These are phyloP conservation scores for Ariolimax columbianus DNA, from an alignment of 2,888 invertebrate genomes.

Conservation along the genomic window DNA sequence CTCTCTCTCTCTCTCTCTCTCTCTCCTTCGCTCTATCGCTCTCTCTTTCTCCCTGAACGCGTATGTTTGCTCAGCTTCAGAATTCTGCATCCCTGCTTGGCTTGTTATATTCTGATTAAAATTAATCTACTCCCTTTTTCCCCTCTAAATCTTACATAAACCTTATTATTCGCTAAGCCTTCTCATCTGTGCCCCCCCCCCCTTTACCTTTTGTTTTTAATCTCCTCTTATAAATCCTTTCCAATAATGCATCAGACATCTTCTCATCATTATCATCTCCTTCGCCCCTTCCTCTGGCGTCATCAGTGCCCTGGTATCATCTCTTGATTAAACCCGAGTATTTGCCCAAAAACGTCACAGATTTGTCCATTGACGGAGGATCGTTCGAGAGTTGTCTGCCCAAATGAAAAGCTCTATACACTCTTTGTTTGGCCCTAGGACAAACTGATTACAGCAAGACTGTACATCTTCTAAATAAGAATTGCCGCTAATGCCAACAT, in stretches of 20 bases:
- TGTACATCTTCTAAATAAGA: not conserved
- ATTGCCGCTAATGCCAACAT: too few species aligned
- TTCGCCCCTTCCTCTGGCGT: too few species aligned
- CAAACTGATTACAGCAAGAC: not conserved
- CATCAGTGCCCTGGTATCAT: not conserved
- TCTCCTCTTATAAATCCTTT: not conserved
- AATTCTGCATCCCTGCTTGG: too few species aligned
- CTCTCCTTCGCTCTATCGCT: not conserved
- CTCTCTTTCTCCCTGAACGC: not conserved
- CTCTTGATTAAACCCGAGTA: not conserved
- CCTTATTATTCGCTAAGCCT: not conserved
- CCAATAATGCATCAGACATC: constrained; percentile 12
- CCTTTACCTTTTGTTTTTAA: not conserved
- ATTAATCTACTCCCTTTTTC: not conserved
- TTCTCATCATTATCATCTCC: not conserved
- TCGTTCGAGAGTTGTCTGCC: not conserved
- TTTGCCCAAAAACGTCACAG: not conserved
- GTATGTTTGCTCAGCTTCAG: too few species aligned
- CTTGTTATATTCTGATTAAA: not conserved
- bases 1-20: not conserved
- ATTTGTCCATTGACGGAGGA: not conserved
- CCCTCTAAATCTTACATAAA: not conserved
- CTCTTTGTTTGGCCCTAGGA: not conserved
- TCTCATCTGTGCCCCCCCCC: not conserved
- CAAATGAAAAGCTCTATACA: not conserved